A percentile compares a stretch with the other conserved stretches of the same genome.
phyloP scores from a whole-genome alignment of 2,888 invertebrate genomes.

The Eulithis testata region DNA sequence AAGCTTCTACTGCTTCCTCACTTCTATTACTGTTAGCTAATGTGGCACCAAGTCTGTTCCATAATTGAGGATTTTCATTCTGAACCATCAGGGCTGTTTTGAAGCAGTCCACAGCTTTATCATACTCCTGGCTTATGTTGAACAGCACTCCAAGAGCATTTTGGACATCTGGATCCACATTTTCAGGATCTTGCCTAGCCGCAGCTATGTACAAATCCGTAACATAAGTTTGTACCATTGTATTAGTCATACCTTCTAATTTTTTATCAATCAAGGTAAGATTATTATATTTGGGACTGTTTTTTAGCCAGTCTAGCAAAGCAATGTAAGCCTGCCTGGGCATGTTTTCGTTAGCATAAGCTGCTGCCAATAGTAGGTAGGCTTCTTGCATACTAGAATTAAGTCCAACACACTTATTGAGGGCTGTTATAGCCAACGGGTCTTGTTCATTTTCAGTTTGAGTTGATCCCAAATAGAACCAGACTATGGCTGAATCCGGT shows the following conservation, averaged over 20 bases:
- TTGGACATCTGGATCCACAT: conserved; percentile 95
- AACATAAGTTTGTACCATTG: conserved; percentile 84
- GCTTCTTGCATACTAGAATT: conserved; percentile 92
- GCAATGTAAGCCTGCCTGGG: conserved; percentile 94
- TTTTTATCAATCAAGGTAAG: conserved; percentile 85
- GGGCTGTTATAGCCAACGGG: conserved; percentile 95
- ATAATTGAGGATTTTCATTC: conserved; percentile 93
- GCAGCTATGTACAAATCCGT: conserved; percentile 91
- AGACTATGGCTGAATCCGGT: conserved; percentile 91
- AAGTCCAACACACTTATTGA: conserved; percentile 92
- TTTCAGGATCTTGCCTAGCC: conserved; percentile 89
- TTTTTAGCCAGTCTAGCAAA: conserved; percentile 90
- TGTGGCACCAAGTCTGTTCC: conserved; percentile 99
- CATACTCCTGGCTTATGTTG: conserved; percentile 96
- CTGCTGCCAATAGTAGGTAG: conserved; percentile 95
- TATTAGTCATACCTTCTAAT: conserved; percentile 69
- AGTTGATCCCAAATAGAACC: conserved; percentile 94
- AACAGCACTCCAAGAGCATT: conserved; percentile 97
- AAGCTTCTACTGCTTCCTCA: conserved; percentile 98
- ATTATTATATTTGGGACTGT: conserved; percentile 92
- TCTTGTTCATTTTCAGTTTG: conserved; percentile 99
- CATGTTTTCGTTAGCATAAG: conserved; percentile 98
- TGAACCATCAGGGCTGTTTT: conserved; percentile 93
- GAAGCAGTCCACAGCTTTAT: conserved; percentile 98
- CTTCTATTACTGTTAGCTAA: conserved; percentile 97